Conservation (phyloP, 2,888 invertebrate species). For the Osmoderma eremita region DNA sequence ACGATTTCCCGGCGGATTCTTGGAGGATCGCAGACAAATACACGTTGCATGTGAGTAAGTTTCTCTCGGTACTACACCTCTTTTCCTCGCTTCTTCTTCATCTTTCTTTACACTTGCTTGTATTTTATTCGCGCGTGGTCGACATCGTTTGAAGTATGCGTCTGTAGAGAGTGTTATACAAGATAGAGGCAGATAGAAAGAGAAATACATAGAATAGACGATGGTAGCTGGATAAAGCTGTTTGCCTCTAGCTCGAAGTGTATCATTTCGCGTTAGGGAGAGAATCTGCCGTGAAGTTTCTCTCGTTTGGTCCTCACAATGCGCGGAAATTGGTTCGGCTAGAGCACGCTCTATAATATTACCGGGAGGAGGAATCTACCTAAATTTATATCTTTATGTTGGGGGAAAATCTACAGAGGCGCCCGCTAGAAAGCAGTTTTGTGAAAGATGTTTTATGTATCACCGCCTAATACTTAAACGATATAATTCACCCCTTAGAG, state of each 20-base stretch:
- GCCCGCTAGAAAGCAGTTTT: too few relatives aligned
- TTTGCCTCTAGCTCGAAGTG: neutral
- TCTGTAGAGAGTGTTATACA: neutral
- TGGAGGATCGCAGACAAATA: conserved; percentile 80
- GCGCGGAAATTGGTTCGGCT: neutral
- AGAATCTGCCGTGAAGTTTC: neutral
- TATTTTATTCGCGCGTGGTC: neutral
- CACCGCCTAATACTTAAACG: too few relatives aligned
- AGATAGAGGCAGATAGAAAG: neutral
- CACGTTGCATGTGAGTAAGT: conserved; percentile 84
- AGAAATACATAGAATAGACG: neutral
- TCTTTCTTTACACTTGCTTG: neutral
- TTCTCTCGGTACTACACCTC: conserved; percentile 41
- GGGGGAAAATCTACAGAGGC: too few relatives aligned
- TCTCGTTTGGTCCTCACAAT: neutral
- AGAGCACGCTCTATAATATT: neutral
- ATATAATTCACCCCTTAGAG: too few relatives aligned
- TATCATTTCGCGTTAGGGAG: conserved; percentile 4
- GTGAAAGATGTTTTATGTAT: too few relatives aligned
- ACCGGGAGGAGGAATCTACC: neutral
- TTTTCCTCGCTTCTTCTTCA: conserved; percentile 1
- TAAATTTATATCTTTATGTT: too few relatives aligned
- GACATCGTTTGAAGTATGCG: neutral
- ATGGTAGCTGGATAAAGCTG: neutral
- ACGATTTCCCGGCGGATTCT: conserved; percentile 82